Base-by-base conservation (phyloP, 1,140 invertebrate species). In the Aphelenchoides besseyi region DNA sequence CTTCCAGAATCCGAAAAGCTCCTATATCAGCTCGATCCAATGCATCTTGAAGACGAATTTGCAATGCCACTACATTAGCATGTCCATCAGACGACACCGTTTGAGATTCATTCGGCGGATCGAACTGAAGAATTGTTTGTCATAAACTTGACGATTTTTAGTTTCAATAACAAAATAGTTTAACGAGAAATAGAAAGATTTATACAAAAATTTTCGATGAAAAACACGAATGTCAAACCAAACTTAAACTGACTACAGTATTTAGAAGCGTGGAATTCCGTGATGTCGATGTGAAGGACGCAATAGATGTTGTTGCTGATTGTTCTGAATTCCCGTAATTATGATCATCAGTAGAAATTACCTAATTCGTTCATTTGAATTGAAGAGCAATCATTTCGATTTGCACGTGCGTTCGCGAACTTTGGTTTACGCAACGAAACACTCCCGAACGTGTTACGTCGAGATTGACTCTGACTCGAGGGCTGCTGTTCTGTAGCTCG, bases 401-500 rank as follows among this genome's bases (percentile, higher is more conserved):
- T 61, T 29, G 30, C n/a, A 28, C 1, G n/a, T n/a, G n/a, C n/a
- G 23, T 26, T 23, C 1, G 28, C 35, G 36, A 23, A 26, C 36
- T 41, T 69, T 52, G 30, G 48, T 37, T 67, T 18, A 3, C 30
- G 32, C 63, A 28, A 48, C 41, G 41, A 48, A 16, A 48, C 16
- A 16, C 29, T 66, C 23, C 29, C 55, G 62, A 69, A 30, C 30
- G 26, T 18, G 64, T 69, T 33, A 18, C 9, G 29, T 52, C 41
- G 53, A 69, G 18, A 28, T 69, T 9, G 12, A n/a, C 9, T 12
- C 12, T 26, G 28, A 57, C n/a, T 23, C 53, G n/a, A 52, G 41
- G 57, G 37, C 23, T 41, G 26, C 54, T 55, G 64, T 54, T 82
- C 81, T 32, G 79, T 77, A 67, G 81, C 76, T 26, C 66, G 68